These are phyloP conservation scores for Napeogenes sylphis DNA, from an alignment of 2,888 invertebrate genomes.

Conservation along the genomic window DNA sequence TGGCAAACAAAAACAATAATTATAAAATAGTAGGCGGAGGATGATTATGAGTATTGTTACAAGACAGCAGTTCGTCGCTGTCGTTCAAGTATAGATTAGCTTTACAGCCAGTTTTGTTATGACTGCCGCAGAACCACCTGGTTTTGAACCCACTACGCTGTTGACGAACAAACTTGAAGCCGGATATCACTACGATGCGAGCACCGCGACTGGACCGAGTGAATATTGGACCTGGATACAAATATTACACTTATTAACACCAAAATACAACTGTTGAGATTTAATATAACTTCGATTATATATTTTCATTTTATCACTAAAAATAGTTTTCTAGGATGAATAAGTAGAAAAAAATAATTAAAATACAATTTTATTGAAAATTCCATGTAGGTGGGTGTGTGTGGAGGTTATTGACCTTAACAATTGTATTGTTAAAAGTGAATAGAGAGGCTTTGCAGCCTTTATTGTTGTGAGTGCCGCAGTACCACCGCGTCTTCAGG, in stretches of 20 bases:
- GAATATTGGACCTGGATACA: slow-evolving; percentile 32
- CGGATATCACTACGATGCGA: slow-evolving; percentile 28
- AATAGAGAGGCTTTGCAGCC: slow-evolving; percentile 38
- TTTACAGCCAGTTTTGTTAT: slow-evolving; percentile 29
- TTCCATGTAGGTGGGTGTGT: slow-evolving; percentile 25
- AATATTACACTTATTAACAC: slow-evolving; percentile 13
- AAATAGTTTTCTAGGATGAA: not conserved
- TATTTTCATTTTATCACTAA: too few species aligned
- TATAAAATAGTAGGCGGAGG: slow-evolving; percentile 19
- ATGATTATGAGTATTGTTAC: slow-evolving; percentile 24
- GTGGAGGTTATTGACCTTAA: slow-evolving; percentile 27
- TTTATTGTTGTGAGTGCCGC: slow-evolving; percentile 38
- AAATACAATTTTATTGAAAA: slow-evolving; percentile 10
- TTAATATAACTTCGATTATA: too few species aligned
- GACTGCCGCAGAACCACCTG: slow-evolving; percentile 35
- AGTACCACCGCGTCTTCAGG: slow-evolving; percentile 39
- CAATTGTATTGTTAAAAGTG: slow-evolving; percentile 27
- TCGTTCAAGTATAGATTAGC: slow-evolving; percentile 29
- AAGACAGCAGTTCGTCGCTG: slow-evolving; percentile 16
- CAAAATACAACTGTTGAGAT: not conserved
- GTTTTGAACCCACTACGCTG: slow-evolving; percentile 26
- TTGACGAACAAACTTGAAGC: slow-evolving; percentile 34
- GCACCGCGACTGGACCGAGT: slow-evolving; percentile 31
- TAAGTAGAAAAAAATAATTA: not conserved
- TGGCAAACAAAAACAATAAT: not conserved